Evolutionary conservation across 2,888 invertebrate genomes (phyloP), one percentile per base, ranked within the genome.

Genomic region (Lamproptera curius): DNA sequence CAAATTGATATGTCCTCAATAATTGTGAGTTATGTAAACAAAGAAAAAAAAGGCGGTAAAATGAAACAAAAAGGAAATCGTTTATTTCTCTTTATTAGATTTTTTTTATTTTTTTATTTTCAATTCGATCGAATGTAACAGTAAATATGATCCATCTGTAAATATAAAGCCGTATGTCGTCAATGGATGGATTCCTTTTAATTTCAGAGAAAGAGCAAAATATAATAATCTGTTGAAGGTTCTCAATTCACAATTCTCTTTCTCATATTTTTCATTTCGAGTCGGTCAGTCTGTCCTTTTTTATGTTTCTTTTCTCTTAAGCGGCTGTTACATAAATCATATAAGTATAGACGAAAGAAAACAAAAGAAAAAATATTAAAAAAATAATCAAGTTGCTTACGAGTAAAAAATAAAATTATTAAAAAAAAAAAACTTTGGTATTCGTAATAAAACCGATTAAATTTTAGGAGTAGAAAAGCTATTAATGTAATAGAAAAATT

Each of bases 401-500:
- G 73, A 84, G 78, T 81, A 84, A 74, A 71, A 73, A 78, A 75
- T 80, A 79, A n/a, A n/a, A n/a, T n/a, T n/a, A 83, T 79, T 82
- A 82, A 75, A 76, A 79, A 82, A 28, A 79, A 82, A 28, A 28
- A 85, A 87, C 87, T 87, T 87, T 87, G 87, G 87, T 85, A 87
- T 87, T 72, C 78, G 78, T 80, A 79, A 82, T 85, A 82, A 80
- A 77, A 82, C 85, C 84, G 82, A 85, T 84, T 81, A 76, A 75
- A 74, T 80, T 82, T 85, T 79, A 76, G 31, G 75, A 76, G 74
- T 79, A 80, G 73, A 79, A 83, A 77, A 77, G 78, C 76, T 77
- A 77, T 66, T 67, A 65, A 71, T 75, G 70, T 67, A 68, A 67
- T 74, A 73, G 72, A 77, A 73, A 74, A 76, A 74, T 73, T 79